Evolutionary conservation across 2,888 invertebrate genomes (phyloP).

Genomic region (Drosophila dives): DNA sequence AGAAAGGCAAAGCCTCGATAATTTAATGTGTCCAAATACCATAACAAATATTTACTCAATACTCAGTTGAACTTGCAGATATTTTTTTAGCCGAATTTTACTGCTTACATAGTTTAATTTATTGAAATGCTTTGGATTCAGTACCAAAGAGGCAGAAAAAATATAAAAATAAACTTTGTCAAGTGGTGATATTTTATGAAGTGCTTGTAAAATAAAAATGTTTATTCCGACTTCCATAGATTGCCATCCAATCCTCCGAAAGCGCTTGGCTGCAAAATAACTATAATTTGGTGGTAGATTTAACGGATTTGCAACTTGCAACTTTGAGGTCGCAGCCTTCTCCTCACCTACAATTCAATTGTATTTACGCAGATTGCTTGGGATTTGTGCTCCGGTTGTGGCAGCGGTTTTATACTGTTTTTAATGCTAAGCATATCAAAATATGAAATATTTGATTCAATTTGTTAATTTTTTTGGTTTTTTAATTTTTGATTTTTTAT

Average conservation of each 20-base stretch:
- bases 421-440: constrained; percentile 27
- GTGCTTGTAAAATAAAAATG: neutral
- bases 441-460: constrained; percentile 6
- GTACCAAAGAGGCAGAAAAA: neutral
- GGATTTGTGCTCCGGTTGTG: constrained; percentile 40
- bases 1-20: neutral
- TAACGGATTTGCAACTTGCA: neutral
- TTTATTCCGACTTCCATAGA: constrained; percentile 30
- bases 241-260: constrained; percentile 27
- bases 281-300: neutral
- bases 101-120: neutral
- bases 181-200: neutral
- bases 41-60: neutral
- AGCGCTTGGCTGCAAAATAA: neutral
- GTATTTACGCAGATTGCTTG: constrained; percentile 20
- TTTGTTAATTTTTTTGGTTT: neutral
- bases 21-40: neutral
- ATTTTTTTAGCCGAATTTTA: neutral
- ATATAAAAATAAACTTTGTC: neutral
- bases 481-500: no score
- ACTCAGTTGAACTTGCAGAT: neutral
- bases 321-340: neutral
- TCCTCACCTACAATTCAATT: constrained; percentile 8
- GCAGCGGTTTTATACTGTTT: neutral
- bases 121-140: neutral